A percentile compares a stretch with the other conserved stretches of the same genome.
Conservation (phyloP, 2,113 vertebrate genomes). For the Antechinus stuartii region DNA sequence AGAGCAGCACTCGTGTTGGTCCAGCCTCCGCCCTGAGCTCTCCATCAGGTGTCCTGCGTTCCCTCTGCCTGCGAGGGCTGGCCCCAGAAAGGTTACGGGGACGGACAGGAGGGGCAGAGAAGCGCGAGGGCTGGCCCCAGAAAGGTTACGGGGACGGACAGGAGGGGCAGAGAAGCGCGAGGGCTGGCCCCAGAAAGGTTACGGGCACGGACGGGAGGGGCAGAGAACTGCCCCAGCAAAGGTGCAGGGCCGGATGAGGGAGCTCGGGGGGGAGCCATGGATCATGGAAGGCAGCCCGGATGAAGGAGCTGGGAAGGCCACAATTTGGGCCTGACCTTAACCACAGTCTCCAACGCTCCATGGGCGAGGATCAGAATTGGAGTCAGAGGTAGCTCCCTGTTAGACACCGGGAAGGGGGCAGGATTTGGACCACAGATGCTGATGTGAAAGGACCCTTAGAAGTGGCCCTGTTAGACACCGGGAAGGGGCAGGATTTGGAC, state of each 20-base stretch:
- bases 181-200: no score
- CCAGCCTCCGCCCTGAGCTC: background rate
- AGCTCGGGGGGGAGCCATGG: background rate
- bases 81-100: background rate
- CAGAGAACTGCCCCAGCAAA: background rate
- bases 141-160: no score
- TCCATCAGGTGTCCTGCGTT: no score
- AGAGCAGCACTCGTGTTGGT: background rate
- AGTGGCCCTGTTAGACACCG: background rate
- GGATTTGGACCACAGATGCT: no score
- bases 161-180: no score
- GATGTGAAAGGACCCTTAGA: background rate
- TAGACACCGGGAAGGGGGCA: no score
- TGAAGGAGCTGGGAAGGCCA: background rate
- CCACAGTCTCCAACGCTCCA: background rate
- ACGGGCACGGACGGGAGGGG: no score
- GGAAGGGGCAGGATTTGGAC: no score
- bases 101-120: background rate
- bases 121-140: no score
- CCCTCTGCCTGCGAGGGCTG: background rate
- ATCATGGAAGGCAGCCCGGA: background rate
- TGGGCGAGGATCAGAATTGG: background rate
- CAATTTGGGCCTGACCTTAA: background rate
- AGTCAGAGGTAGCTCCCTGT: background rate
- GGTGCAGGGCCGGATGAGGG: background rate